Evolutionary conservation across 2,113 vertebrate genomes (phyloP).

Genomic region (Chrysemys picta): DNA sequence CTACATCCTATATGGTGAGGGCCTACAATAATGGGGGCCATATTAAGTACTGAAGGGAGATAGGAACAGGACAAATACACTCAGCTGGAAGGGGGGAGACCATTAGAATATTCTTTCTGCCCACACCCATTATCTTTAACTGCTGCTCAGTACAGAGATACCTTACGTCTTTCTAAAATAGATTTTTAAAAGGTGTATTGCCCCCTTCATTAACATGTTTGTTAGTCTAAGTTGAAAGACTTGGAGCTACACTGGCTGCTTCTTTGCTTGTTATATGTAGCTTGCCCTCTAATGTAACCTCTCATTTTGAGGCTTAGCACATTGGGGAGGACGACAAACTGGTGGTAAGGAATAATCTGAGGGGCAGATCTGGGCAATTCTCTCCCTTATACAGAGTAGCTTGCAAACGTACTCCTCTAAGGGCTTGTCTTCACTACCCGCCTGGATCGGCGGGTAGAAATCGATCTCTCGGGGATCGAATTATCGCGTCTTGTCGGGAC

Average conservation of each 20-base stretch:
- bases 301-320: neutral
- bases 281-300: neutral
- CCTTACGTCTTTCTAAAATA: neutral
- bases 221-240: neutral
- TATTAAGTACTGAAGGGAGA: neutral
- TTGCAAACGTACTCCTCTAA: neutral
- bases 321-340: neutral
- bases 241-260: neutral
- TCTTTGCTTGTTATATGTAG: neutral
- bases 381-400: neutral
- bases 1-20: neutral
- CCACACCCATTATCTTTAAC: neutral
- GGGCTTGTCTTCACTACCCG: no score
- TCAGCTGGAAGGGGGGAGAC: neutral
- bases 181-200: neutral
- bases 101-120: neutral
- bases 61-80: neutral
- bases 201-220: neutral
- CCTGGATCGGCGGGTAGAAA: no score
- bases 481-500: no score
- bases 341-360: neutral
- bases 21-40: neutral
- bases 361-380: neutral
- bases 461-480: no score
- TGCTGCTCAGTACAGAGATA: neutral